Percentiles rank a stretch among this genome's conserved stretches.
Evolutionary conservation across 2,797 vertebrate species (phyloP).

Genomic region (Selene dorsalis): DNA sequence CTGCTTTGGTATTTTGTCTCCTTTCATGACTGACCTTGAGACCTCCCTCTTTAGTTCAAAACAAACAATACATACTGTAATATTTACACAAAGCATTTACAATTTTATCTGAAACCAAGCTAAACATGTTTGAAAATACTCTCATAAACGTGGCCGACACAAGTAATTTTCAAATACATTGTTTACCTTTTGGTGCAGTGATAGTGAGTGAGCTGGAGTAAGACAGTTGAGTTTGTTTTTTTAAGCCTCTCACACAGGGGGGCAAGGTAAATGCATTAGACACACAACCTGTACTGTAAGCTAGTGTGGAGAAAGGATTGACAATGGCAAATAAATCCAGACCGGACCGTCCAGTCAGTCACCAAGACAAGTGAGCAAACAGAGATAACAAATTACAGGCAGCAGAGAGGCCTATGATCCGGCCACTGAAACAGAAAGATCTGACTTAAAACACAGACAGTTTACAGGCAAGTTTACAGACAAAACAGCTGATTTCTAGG

Average conservation of each 20-base stretch:
- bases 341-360: conserved; percentile 48
- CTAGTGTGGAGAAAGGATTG: conserved; percentile 56
- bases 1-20: background rate
- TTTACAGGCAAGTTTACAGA: conserved; percentile 1
- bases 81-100: background rate
- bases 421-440: conserved; percentile 5
- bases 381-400: conserved; percentile 12
- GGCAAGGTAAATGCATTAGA: conserved; percentile 59
- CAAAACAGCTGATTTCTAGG: background rate
- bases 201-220: conserved; percentile 18
- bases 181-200: background rate
- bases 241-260: conserved; percentile 39
- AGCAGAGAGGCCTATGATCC: conserved; percentile 13
- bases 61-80: background rate
- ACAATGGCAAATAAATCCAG: conserved; percentile 57
- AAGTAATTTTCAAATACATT: background rate
- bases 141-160: too few relatives aligned
- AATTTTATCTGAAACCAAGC: background rate
- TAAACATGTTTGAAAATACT: background rate
- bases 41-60: background rate
- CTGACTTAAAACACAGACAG: background rate
- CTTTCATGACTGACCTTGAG: background rate
- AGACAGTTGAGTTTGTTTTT: conserved; percentile 52
- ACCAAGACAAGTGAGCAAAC: conserved; percentile 34
- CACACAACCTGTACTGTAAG: conserved; percentile 60